Percentiles rank a stretch among this genome's conserved stretches.
Conservation (phyloP, 1,140 invertebrate genomes). For the Bombus ignitus region DNA sequence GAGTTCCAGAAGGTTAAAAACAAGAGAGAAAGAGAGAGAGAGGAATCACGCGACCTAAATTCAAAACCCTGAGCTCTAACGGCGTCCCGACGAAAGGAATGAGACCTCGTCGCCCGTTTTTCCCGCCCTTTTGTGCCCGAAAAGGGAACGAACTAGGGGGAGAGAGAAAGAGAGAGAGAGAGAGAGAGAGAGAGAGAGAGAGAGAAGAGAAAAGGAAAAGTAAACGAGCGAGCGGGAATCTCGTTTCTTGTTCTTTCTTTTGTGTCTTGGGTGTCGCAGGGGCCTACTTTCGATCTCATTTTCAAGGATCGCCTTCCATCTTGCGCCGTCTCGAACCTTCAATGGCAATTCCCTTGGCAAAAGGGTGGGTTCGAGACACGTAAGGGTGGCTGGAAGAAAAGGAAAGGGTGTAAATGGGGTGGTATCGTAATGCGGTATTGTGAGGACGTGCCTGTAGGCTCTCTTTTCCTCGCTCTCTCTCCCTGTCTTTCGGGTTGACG, state of each 20-base stretch:
- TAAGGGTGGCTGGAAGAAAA: constrained; percentile 10
- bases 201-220: background rate
- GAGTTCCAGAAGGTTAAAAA: background rate
- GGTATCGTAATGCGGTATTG: constrained; percentile 75
- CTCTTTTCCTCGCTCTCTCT: background rate
- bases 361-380: background rate
- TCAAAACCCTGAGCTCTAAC: constrained; percentile 35
- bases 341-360: constrained; percentile 51
- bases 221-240: constrained; percentile 14
- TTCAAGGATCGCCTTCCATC: constrained; percentile 64
- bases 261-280: background rate
- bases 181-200: background rate
- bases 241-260: constrained; percentile 45
- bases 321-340: constrained; percentile 57
- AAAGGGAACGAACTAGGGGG: background rate
- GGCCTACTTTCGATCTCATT: constrained; percentile 67
- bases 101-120: background rate
- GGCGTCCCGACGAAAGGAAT: constrained; percentile 31
- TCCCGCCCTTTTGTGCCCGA: background rate
- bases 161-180: background rate
- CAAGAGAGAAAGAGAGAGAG: background rate
- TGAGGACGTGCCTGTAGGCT: constrained; percentile 66
- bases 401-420: constrained; percentile 26
- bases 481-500: background rate
- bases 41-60: constrained; percentile 54